phyloP scores from a whole-genome alignment of 1,140 invertebrate species.

The Schlechtendalia chinensis region DNA sequence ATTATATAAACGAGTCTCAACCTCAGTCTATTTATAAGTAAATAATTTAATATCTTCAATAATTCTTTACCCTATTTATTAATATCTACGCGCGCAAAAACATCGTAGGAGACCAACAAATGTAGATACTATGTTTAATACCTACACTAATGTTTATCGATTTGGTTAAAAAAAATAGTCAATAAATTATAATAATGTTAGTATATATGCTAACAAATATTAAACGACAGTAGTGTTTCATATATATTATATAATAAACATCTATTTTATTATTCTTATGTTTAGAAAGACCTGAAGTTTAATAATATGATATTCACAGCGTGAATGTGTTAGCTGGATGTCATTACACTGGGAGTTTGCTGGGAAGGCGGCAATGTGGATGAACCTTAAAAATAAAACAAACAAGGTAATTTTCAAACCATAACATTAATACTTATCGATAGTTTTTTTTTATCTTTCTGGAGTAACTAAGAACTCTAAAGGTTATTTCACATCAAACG shows the following conservation, averaged over 20 bases:
- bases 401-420: neutral
- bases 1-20: conserved; percentile 14
- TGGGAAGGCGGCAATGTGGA: neutral
- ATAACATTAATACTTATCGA: neutral
- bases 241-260: neutral
- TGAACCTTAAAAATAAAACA: conserved; percentile 12
- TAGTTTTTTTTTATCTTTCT: neutral
- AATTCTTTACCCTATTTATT: neutral
- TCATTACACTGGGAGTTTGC: conserved; percentile 35
- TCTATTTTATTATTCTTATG: neutral
- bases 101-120: neutral
- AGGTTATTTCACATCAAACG: neutral
- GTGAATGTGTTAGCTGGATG: conserved; percentile 7
- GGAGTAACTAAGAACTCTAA: conserved; percentile 2
- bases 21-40: conserved; percentile 14
- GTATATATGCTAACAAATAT: neutral
- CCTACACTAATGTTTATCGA: neutral
- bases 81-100: neutral
- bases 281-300: neutral
- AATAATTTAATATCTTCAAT: neutral
- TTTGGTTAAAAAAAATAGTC: conserved; percentile 19
- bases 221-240: neutral
- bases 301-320: neutral
- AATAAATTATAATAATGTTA: neutral
- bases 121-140: no score